Percentiles rank a stretch among this genome's conserved stretches.
phyloP scores from a whole-genome alignment of 1,140 invertebrate genomes.

The Apis florea region DNA sequence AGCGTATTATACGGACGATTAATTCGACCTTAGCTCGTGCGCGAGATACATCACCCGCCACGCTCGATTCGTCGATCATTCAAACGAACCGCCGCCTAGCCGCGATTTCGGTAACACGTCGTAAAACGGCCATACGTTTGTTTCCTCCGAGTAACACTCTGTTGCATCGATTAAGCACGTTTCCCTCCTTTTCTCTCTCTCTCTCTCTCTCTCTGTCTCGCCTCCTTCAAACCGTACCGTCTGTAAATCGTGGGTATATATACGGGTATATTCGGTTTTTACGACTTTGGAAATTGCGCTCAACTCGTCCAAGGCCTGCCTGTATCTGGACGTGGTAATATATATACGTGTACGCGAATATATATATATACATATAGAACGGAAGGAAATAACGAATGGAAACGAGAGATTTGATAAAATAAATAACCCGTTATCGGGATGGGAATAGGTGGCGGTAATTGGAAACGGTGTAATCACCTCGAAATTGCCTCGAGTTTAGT shows the following conservation, averaged over 20 bases:
- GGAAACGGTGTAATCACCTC: neutral
- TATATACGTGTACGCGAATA: too few species aligned
- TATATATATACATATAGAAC: neutral
- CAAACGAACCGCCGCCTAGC: neutral
- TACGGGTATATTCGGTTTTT: conserved; percentile 7
- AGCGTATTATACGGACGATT: conserved; percentile 47
- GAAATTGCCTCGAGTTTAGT: neutral
- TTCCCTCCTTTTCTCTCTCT: neutral
- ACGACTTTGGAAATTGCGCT: neutral
- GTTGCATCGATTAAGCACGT: neutral
- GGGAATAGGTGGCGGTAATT: neutral
- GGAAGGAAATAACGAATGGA: neutral
- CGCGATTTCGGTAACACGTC: neutral
- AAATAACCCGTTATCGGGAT: neutral
- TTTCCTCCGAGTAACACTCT: neutral
- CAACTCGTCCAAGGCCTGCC: neutral
- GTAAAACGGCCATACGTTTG: conserved; percentile 3
- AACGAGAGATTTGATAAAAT: neutral
- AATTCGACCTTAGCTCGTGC: conserved; percentile 3
- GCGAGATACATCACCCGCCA: conserved; percentile 22
- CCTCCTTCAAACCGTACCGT: neutral
- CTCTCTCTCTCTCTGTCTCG: neutral
- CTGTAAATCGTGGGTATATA: conserved; percentile 20
- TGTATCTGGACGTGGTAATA: too few species aligned
- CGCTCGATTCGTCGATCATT: conserved; percentile 35